phyloP scores from a whole-genome alignment of 1,140 invertebrate species.

The Ctenoplectra terminalis region DNA sequence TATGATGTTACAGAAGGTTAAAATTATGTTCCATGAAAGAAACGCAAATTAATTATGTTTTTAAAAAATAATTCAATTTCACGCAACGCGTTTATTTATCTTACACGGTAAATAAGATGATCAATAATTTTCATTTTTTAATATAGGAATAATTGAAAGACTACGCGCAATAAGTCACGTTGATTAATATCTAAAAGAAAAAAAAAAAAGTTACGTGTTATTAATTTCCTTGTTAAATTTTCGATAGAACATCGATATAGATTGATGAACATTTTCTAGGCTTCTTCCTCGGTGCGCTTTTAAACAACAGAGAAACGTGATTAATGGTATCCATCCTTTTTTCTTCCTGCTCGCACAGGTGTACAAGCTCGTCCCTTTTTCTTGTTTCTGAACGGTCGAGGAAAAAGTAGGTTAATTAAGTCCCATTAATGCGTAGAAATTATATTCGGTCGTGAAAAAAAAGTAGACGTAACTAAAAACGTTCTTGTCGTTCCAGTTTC shows the following conservation, averaged over 20 bases:
- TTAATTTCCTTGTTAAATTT: neutral
- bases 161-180: neutral
- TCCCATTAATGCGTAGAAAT: neutral
- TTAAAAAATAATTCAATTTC: too few species aligned
- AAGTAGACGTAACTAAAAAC: neutral
- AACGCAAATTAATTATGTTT: too few species aligned
- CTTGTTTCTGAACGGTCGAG: neutral
- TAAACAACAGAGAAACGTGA: neutral
- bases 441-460: neutral
- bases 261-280: conserved; percentile 5
- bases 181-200: neutral
- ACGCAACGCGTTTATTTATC: too few species aligned
- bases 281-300: neutral
- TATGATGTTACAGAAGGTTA: too few species aligned
- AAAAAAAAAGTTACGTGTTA: neutral
- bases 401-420: conserved; percentile 6
- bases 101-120: too few species aligned
- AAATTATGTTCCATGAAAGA: too few species aligned
- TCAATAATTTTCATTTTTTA: too few species aligned
- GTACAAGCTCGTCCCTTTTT: neutral
- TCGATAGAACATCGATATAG: neutral
- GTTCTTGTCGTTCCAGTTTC: neutral
- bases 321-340: neutral
- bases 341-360: neutral
- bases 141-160: neutral